Evolutionary conservation across 2,797 vertebrate genomes (phyloP).

Genomic region (Galago senegalensis): DNA sequence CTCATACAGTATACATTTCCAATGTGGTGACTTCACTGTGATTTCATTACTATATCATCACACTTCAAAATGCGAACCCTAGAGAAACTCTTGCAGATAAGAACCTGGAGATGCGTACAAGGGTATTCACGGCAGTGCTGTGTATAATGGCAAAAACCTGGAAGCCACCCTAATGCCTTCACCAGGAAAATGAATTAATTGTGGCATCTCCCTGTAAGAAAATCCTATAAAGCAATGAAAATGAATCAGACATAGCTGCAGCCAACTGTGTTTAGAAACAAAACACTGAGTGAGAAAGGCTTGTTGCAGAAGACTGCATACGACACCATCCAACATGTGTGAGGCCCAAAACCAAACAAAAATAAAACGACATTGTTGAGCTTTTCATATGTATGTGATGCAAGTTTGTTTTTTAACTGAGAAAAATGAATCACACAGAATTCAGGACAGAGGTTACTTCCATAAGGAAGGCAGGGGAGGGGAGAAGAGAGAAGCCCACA

Average conservation of each 20-base stretch:
- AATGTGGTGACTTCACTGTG: background rate
- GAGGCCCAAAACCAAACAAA: background rate
- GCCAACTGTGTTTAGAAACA: background rate
- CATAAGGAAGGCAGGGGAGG: background rate
- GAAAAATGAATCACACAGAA: conserved; percentile 30
- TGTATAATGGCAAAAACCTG: background rate
- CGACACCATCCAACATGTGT: background rate
- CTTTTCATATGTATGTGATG: background rate
- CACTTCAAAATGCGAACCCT: background rate
- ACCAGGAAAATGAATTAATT: conserved; percentile 9
- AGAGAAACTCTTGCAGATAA: background rate
- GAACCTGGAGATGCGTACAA: background rate
- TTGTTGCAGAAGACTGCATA: background rate
- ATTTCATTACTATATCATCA: too few relatives aligned
- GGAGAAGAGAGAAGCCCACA: background rate
- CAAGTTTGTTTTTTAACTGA: background rate
- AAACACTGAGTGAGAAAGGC: background rate
- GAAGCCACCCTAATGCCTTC: background rate
- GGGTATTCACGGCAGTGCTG: background rate
- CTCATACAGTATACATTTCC: background rate
- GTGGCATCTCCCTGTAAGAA: background rate
- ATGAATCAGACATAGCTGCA: background rate
- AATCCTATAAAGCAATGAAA: conserved; percentile 9
- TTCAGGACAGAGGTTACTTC: background rate
- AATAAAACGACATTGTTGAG: background rate